Conservation (phyloP, 2,888 invertebrate species). For the Rugalucina vietnamica region DNA sequence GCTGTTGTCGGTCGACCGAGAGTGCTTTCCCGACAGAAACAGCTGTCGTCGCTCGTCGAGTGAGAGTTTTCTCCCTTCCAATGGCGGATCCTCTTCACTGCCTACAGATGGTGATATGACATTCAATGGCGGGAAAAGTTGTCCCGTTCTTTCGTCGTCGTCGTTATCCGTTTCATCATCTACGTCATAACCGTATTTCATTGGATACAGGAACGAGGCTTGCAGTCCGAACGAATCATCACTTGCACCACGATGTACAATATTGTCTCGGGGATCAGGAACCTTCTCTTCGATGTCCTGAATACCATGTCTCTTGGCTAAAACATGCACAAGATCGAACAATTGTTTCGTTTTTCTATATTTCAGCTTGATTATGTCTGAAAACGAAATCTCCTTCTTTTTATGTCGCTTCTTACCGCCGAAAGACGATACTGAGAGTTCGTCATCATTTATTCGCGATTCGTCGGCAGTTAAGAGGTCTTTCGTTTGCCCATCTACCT, state of each 20-base stretch:
- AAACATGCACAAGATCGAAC: conserved; percentile 68
- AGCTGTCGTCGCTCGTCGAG: conserved; percentile 29
- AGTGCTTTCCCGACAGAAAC: conserved; percentile 41
- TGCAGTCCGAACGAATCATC: conserved; percentile 57
- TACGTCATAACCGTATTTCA: conserved; percentile 67
- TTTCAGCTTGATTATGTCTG: conserved; percentile 72
- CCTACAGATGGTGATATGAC: not conserved
- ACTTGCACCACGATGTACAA: conserved; percentile 64
- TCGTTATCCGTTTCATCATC: conserved; percentile 22
- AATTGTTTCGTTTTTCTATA: conserved; percentile 69
- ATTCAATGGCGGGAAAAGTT: not conserved
- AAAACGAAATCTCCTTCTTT: conserved; percentile 69
- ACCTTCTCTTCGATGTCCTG: conserved; percentile 65
- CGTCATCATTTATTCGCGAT: conserved; percentile 23
- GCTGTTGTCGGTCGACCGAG: conserved; percentile 23
- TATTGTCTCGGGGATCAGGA: conserved; percentile 65
- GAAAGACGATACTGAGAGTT: conserved; percentile 52
- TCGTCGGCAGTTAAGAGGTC: not conserved
- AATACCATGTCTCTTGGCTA: conserved; percentile 72
- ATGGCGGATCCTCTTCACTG: not conserved
- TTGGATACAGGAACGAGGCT: conserved; percentile 67
- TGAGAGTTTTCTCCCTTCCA: conserved; percentile 14
- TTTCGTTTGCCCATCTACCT: not conserved
- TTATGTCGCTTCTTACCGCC: conserved; percentile 50
- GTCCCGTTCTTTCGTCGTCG: not conserved